Base-by-base conservation (phyloP, 2,888 invertebrate species). In the Acleris laterana region DNA sequence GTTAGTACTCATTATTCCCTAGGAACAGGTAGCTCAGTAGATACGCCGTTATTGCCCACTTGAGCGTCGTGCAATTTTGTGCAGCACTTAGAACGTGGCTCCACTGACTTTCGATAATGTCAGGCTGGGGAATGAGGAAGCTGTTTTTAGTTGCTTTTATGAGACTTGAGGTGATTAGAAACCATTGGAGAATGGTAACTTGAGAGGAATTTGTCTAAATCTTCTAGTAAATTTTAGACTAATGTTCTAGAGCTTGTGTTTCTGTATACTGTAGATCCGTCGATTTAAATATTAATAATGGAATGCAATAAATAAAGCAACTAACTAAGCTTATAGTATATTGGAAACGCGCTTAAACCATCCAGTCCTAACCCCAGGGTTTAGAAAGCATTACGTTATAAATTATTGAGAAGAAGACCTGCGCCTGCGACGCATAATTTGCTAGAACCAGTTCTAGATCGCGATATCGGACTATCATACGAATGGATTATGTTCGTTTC, bases 341-440 rank as follows among this genome's bases (percentile, higher is more conserved):
- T 67, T 71, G 71, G 70, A 71, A 71, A 70, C 70, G 57, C 59
- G 57, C 51, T 56, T 51, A 51, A 38, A 57, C 66, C 57, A 68
- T 70, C 63, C 69, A 71, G 68, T 71, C 74, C 74, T 80, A 81
- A 80, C 75, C 75, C 74, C 78, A 78, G 80, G 77, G 78, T 81
- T 83, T 87, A 87, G 88, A 88, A 87, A 88, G 84, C 84, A 80
- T 79, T 68, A 78, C 76, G 77, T 77, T 80, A 83, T 88, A 87
- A 89, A 86, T 88, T 85, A 87, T 84, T 79, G 75, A 79, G 73
- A 77, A 82, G 85, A 85, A 81, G 88, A 85, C 74, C 84, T 81
- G 80, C 83, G 80, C 82, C 80, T 81, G 79, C 81, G 83, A 82
- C 80, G 82, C 80, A 82, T 85, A 85, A 88, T 87, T 87, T 85